phyloP scores from a whole-genome alignment of 2,888 invertebrate genomes.

The Sericinus montela region DNA sequence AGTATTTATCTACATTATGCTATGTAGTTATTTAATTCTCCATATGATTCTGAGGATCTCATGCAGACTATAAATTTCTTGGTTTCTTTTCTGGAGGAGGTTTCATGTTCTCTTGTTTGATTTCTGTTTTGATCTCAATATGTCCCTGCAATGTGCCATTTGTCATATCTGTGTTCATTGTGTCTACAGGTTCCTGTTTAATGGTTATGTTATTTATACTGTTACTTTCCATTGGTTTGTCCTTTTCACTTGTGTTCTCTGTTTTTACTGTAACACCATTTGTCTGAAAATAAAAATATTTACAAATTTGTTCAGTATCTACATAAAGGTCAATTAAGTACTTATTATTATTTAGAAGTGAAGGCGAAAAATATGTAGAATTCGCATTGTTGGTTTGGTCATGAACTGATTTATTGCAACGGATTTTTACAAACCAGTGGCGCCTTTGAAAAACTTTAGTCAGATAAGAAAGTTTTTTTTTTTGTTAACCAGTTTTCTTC shows the following conservation, averaged over 20 bases:
- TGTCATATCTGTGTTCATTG: conserved; percentile 61
- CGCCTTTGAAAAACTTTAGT: too few species aligned
- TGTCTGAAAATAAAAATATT: conserved; percentile 32
- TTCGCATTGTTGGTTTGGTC: too few species aligned
- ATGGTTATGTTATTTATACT: conserved; percentile 59
- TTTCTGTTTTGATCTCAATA: conserved; percentile 82
- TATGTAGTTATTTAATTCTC: too few species aligned
- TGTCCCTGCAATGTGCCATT: conserved; percentile 65
- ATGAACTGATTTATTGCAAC: too few species aligned
- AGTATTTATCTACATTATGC: too few species aligned
- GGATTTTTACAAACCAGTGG: too few species aligned
- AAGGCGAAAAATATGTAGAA: too few species aligned
- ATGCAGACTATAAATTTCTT: conserved; percentile 56
- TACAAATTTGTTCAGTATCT: not conserved
- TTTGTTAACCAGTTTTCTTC: too few species aligned
- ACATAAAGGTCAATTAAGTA: too few species aligned
- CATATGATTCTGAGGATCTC: too few species aligned
- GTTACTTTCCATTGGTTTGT: conserved; percentile 57
- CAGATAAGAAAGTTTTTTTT: too few species aligned
- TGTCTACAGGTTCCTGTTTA: conserved; percentile 71
- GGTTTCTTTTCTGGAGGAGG: conserved; percentile 93
- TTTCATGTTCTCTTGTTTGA: conserved; percentile 88
- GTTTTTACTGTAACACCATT: conserved; percentile 69
- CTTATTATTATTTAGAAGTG: too few species aligned
- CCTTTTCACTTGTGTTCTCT: conserved; percentile 63